A percentile compares a stretch with the other conserved stretches of the same genome.
phyloP scores from a whole-genome alignment of 2,797 vertebrate species.

The Alcedo atthis region DNA sequence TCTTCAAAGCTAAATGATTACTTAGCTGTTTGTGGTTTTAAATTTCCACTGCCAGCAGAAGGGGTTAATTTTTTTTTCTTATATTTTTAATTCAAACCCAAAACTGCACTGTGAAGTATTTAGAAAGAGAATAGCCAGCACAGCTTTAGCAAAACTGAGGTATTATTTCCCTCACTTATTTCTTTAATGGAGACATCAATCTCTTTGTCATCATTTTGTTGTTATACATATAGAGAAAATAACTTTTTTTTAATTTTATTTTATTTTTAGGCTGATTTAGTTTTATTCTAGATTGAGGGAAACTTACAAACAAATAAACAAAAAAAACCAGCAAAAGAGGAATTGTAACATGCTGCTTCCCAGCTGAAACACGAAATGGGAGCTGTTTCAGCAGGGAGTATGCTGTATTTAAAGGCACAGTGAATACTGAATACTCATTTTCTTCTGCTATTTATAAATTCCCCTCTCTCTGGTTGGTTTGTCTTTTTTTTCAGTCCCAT shows the following conservation, averaged over 20 bases:
- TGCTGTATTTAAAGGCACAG: not conserved
- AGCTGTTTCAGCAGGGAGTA: not conserved
- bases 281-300: not conserved
- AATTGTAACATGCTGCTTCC: not conserved
- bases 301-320: not conserved
- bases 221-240: not conserved
- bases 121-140: not conserved
- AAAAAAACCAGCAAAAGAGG: not conserved
- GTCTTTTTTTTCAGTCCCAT: not conserved
- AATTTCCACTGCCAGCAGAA: not conserved
- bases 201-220: constrained; percentile 25
- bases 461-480: not conserved
- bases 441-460: not conserved
- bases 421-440: not conserved
- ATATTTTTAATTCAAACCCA: not conserved
- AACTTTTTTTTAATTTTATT: not conserved
- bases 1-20: not conserved
- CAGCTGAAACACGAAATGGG: not conserved
- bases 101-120: not conserved
- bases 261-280: not conserved
- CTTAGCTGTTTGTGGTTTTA: not conserved
- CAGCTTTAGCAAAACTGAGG: not conserved
- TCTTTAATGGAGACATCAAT: constrained; percentile 48
- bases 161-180: constrained; percentile 33
- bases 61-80: not conserved